Evolutionary conservation across 2,113 vertebrate species (phyloP), one percentile per base, ranked within the genome.

Genomic region (Smithornis capensis): DNA sequence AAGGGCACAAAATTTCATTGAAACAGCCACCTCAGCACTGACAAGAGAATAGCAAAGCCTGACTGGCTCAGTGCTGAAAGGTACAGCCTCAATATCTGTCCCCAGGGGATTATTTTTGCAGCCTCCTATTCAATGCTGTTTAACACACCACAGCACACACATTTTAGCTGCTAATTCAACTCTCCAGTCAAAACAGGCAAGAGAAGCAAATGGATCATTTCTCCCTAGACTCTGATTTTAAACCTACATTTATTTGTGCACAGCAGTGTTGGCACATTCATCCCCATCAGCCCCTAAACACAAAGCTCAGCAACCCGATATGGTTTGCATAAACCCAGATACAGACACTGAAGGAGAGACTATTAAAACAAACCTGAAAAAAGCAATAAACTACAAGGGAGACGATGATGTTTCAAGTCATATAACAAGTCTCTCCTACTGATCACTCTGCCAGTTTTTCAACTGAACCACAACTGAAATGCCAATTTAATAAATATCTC

Each of bases 81-180:
- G 55, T 6, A 23, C 93, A 73, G 40, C 12, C 35, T 18, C 78
- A 37, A 5, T 2, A 1, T 55, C 67, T 23, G 15, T 29, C 55
- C 71, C 59, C 44, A 29, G 37, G 35, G 87, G 83, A 88, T 89
- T 79, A 90, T n/a, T 65, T 71, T 18, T 35, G 75, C 1, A 73
- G 67, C 70, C 79, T 94, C 64, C 42, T 35, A 50, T 80, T 76
- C 71, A 83, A 0, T 14, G 59, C 27, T 38, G 47, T 62, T 94
- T 69, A 86, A 93, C 94, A 92, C 76, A 63, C 47, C 62, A 78
- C 68, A 83, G 95, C 89, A 75, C 69, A 59, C 56, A 63, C 56
- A 13, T 52, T 89, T 37, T 2, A 74, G 82, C 93, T 81, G 75
- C 44, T 90, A 83, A 93, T 86, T 86, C 71, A 80, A 68, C 63